Base-by-base conservation (phyloP, 92 coral and sea anemone genomes). In the Pocillopora meandrina region DNA sequence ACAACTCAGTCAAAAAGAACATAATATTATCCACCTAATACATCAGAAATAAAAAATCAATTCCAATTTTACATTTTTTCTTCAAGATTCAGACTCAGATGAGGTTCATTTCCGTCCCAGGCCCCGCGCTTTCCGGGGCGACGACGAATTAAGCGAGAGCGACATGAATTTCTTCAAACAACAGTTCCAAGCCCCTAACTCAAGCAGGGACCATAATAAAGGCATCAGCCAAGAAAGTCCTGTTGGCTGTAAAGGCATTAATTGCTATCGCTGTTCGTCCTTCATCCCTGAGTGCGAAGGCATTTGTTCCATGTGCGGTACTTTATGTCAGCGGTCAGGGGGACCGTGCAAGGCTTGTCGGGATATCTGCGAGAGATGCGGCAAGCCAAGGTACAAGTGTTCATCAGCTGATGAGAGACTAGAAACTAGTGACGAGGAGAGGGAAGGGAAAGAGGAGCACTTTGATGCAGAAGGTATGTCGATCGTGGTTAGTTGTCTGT, bases 271-370 rank as follows among this genome's bases (percentile, higher is more conserved):
- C 1, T 93, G 97, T 61, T 88, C 90, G n/a, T 76, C 88, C 5
- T 56, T 63, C 13, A 89, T 93, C 56, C 87, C 94, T 11, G 90
- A 83, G 62, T 93, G 97, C 79, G 85, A 89, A 77, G 97, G 91
- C 77, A 73, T 79, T 65, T 93, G 97, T 33, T 58, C 90, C 23
- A 80, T 56, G 69, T 93, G 97, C 85, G 97, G 97, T 47, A 91
- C 97, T 52, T 77, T 86, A 66, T 91, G 93, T 84, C 94, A 91
- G 87, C 89, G 92, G 75, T 72, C 92, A 10, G 89, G 82, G 15
- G 92, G 92, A 33, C 89, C 94, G 57, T 93, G 94, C 90, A 76
- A 42, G 65, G 94, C 80, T 55, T 93, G 97, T 65, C 90, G 90
- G 87, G 94, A 91, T 78, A 86, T 72, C 34, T 93, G 97, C 60